These are phyloP conservation scores for Ptychobarbus kaznakovi DNA, from an alignment of 2,797 vertebrate species.

Conservation along the genomic window DNA sequence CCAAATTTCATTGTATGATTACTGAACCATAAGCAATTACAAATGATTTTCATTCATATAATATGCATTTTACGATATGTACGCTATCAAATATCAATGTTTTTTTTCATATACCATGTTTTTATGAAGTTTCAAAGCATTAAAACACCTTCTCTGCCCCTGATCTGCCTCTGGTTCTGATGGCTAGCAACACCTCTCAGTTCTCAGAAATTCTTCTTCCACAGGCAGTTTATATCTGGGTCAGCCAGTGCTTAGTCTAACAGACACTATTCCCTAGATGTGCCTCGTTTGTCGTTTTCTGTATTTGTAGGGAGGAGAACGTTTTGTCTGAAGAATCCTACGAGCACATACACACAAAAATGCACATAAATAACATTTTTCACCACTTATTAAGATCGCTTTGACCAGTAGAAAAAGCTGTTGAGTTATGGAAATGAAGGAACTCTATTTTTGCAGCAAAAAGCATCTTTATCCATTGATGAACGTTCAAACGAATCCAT, in stretches of 20 bases:
- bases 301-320: conserved; percentile 27
- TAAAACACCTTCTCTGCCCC: conserved; percentile 14
- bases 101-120: conserved; percentile 33
- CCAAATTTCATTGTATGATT: neutral
- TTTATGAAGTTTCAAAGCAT: conserved; percentile 28
- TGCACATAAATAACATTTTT: conserved; percentile 30
- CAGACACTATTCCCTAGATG: conserved; percentile 55
- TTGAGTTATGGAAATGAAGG: neutral
- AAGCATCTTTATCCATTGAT: neutral
- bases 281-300: conserved; percentile 47
- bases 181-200: conserved; percentile 24
- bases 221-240: conserved; percentile 54
- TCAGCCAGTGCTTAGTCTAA: conserved; percentile 56
- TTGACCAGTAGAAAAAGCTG: conserved; percentile 15
- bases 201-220: conserved; percentile 38
- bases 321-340: conserved; percentile 42
- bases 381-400: conserved; percentile 36
- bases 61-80: neutral
- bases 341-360: conserved; percentile 15
- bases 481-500: neutral
- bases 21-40: neutral
- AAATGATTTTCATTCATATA: neutral
- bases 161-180: conserved; percentile 25
- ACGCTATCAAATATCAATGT: neutral
- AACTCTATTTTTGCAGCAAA: neutral